These are phyloP conservation scores for Drosophila acutilabella DNA, from an alignment of 2,888 invertebrate species.

Conservation along the genomic window DNA sequence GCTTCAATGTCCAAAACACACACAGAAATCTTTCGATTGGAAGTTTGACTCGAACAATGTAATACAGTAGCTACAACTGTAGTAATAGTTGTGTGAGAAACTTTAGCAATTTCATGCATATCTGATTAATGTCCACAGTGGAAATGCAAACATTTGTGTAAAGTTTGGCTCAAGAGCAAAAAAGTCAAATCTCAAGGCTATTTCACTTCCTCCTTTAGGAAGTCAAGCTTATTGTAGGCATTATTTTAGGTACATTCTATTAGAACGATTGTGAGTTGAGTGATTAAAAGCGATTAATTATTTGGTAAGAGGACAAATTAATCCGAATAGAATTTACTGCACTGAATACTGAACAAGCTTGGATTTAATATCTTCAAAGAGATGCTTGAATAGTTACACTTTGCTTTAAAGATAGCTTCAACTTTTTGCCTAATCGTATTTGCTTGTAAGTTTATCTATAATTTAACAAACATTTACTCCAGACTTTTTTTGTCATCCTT, in stretches of 20 bases:
- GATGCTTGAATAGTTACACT: slow-evolving; percentile 11
- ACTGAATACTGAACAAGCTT: neutral
- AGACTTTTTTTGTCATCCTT: slow-evolving; percentile 7
- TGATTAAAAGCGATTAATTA: neutral
- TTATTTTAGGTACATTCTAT: neutral
- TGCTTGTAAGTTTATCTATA: slow-evolving; percentile 57
- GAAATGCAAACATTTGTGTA: slow-evolving; percentile 68
- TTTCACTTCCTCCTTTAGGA: neutral
- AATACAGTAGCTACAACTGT: too few species aligned
- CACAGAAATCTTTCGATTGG: slow-evolving; percentile 40
- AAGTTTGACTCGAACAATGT: slow-evolving; percentile 47
- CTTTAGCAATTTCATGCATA: slow-evolving; percentile 82
- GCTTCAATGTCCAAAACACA: slow-evolving; percentile 50
- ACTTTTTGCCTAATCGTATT: slow-evolving; percentile 62
- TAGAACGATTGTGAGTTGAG: neutral
- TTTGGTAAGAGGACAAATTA: neutral
- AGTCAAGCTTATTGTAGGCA: neutral
- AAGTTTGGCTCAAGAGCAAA: slow-evolving; percentile 51
- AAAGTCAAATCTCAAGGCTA: slow-evolving; percentile 33
- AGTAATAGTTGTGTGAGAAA: slow-evolving; percentile 40
- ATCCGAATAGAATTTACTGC: neutral
- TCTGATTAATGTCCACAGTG: slow-evolving; percentile 80
- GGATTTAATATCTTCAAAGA: neutral
- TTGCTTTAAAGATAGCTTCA: slow-evolving; percentile 27
- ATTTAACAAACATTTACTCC: slow-evolving; percentile 55